A percentile compares a stretch with the other conserved stretches of the same genome.
Conservation (phyloP, 1,140 invertebrate species). For the Rhizoglyphus robini region DNA sequence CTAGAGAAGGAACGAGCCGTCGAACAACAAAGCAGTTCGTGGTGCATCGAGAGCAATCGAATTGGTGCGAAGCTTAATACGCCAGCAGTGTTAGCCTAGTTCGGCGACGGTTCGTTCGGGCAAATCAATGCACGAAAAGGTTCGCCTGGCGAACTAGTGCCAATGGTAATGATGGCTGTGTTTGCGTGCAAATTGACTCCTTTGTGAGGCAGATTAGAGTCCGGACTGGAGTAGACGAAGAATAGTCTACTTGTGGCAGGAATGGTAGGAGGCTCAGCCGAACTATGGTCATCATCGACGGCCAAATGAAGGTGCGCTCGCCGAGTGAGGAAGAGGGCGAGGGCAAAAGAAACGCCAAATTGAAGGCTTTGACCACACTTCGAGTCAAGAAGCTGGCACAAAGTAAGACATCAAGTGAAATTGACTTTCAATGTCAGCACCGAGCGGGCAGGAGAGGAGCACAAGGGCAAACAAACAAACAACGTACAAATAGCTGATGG, state of each 20-base stretch:
- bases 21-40: no score
- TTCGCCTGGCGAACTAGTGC: not conserved
- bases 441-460: not conserved
- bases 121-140: not conserved
- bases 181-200: conserved; percentile 15
- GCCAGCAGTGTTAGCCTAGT: no score
- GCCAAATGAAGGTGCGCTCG: not conserved
- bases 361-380: conserved; percentile 12
- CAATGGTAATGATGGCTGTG: not conserved
- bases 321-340: not conserved
- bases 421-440: conserved; percentile 9
- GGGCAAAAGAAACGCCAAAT: not conserved
- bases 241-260: not conserved
- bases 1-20: not conserved
- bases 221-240: not conserved
- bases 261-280: not conserved
- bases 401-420: conserved; percentile 12
- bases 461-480: conserved; percentile 5
- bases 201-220: conserved; percentile 1
- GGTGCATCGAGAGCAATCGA: no score
- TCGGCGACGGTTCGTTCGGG: not conserved
- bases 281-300: not conserved
- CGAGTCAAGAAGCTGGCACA: not conserved
- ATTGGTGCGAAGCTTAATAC: no score
- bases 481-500: conserved; percentile 8